Evolutionary conservation across 2,113 vertebrate species (phyloP).

Genomic region (Muntiacus muntjak): DNA sequence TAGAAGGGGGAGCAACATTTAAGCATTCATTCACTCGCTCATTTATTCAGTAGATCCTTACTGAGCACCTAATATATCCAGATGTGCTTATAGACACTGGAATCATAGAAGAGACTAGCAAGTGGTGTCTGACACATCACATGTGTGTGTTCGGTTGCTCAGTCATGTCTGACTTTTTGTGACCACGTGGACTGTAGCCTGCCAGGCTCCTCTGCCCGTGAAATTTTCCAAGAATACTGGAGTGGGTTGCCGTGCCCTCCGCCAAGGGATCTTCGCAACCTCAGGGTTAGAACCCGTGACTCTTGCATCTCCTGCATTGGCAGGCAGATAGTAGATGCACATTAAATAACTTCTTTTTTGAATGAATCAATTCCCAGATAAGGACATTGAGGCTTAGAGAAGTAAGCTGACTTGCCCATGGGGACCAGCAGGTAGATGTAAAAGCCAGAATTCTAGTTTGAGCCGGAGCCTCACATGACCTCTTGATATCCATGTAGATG

Average conservation of each 20-base stretch:
- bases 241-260: not conserved
- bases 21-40: not conserved
- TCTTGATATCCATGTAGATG: not conserved
- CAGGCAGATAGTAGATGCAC: not conserved
- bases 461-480: no score
- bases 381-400: not conserved
- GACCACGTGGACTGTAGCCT: not conserved
- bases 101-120: not conserved
- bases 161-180: not conserved
- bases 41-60: not conserved
- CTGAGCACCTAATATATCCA: conserved; percentile 7
- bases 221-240: not conserved
- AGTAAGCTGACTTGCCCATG: not conserved
- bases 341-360: not conserved
- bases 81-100: not conserved
- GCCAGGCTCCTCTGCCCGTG: not conserved
- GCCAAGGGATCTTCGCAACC: not conserved
- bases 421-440: not conserved
- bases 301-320: not conserved
- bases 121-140: not conserved
- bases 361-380: not conserved
- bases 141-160: not conserved
- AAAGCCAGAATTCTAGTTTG: not conserved
- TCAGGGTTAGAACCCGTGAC: not conserved
- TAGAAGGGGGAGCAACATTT: not conserved